A percentile compares a stretch with the other conserved stretches of the same genome.
These are phyloP conservation scores for Drosophila diplacantha DNA, from an alignment of 2,888 invertebrate species.

Conservation along the genomic window DNA sequence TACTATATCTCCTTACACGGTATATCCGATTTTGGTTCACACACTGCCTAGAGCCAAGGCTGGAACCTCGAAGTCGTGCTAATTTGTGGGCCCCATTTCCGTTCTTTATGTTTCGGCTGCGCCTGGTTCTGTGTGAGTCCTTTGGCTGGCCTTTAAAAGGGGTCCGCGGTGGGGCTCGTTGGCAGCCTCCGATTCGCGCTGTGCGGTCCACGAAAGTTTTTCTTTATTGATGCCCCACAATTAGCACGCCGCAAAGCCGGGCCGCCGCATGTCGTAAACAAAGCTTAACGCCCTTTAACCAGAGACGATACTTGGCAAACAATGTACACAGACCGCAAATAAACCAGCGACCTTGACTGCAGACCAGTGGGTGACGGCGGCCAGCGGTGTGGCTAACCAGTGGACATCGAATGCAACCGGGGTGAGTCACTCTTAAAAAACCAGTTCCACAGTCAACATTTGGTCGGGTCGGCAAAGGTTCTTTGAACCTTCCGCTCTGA, in stretches of 20 bases:
- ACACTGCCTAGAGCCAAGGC: constrained; percentile 38
- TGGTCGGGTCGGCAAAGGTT: constrained; percentile 52
- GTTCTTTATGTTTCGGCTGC: constrained; percentile 55
- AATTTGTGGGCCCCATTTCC: constrained; percentile 72
- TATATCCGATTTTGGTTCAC: constrained; percentile 41
- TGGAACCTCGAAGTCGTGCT: constrained; percentile 49
- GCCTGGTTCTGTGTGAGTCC: constrained; percentile 25
- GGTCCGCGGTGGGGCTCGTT: neutral
- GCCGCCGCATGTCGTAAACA: constrained; percentile 52
- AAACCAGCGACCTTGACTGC: constrained; percentile 66
- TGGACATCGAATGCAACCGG: constrained; percentile 21
- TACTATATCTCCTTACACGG: constrained; percentile 8
- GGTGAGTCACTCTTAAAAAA: constrained; percentile 36
- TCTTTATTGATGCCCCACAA: constrained; percentile 68
- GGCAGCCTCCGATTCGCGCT: constrained; percentile 33
- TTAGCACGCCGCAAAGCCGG: constrained; percentile 54
- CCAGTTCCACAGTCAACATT: constrained; percentile 53
- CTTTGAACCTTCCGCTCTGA: constrained; percentile 62
- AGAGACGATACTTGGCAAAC: constrained; percentile 44
- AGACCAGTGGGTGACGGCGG: constrained; percentile 20
- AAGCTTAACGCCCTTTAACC: constrained; percentile 58
- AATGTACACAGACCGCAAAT: constrained; percentile 61
- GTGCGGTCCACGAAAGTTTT: constrained; percentile 53
- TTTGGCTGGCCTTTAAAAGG: constrained; percentile 16
- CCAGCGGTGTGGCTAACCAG: constrained; percentile 23